Evolutionary conservation across 2,797 vertebrate species (phyloP).

Genomic region (Dermochelys coriacea): DNA sequence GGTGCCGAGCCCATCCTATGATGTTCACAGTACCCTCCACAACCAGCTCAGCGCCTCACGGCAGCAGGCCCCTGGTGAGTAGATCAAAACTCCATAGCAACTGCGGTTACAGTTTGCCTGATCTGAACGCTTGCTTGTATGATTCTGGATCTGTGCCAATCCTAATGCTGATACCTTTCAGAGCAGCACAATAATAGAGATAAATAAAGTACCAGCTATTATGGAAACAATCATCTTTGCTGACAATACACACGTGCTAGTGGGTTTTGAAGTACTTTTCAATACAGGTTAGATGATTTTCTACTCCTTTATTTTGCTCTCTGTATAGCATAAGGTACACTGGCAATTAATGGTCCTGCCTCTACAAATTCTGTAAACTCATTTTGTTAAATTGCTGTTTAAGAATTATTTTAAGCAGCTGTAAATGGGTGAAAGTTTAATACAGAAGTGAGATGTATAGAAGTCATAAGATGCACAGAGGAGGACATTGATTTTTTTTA

Average conservation of each 20-base stretch:
- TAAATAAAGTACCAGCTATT: background rate
- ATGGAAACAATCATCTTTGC: background rate
- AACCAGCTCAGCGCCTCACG: accelerated
- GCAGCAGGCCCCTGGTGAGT: background rate
- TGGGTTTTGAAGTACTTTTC: background rate
- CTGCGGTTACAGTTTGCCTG: background rate
- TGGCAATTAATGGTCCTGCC: conserved; percentile 36
- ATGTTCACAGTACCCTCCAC: background rate
- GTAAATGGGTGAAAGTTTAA: conserved; percentile 8
- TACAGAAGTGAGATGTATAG: conserved; percentile 53
- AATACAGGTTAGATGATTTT: conserved; percentile 14
- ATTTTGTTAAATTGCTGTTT: background rate
- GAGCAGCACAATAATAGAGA: background rate
- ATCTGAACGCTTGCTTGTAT: accelerated
- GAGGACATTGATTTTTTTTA: conserved; percentile 72
- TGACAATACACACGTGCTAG: background rate
- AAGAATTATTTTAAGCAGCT: conserved; percentile 50
- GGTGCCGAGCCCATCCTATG: background rate
- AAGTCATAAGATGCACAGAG: conserved; percentile 31
- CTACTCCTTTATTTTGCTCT: conserved; percentile 7
- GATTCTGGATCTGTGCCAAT: background rate
- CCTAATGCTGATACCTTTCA: background rate
- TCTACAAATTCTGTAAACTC: conserved; percentile 35
- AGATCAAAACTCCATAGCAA: background rate
- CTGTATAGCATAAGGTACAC: background rate